A percentile compares a stretch with the other conserved stretches of the same genome.
These are phyloP conservation scores for Trichomalopsis sarcophagae DNA, from an alignment of 1,140 invertebrate genomes.

Conservation along the genomic window DNA sequence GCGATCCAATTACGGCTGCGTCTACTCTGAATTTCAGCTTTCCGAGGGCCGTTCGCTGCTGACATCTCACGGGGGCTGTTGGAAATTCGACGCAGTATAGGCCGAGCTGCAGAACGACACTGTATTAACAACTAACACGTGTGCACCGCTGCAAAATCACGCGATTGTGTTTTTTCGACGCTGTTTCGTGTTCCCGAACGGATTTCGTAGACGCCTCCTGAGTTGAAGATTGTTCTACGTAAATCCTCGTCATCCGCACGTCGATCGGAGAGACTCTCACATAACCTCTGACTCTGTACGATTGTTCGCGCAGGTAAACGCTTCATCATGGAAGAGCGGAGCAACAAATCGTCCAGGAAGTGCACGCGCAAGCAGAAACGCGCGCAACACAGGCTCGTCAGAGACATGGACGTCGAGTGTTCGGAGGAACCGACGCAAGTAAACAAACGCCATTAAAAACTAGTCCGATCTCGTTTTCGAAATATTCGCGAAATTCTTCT, in stretches of 20 bases:
- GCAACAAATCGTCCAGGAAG: conserved; percentile 60
- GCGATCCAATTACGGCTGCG: too few relatives aligned
- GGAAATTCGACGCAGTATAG: too few relatives aligned
- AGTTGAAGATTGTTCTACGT: too few relatives aligned
- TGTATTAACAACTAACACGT: neutral
- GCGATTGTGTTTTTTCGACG: neutral
- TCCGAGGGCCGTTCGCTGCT: too few relatives aligned
- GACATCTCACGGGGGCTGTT: too few relatives aligned
- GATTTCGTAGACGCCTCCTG: too few relatives aligned
- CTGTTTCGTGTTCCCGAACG: neutral
- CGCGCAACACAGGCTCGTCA: conserved; percentile 69
- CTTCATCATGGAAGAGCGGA: conserved; percentile 14
- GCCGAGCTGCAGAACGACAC: too few relatives aligned
- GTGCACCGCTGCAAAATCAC: neutral
- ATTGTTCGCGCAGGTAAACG: too few relatives aligned
- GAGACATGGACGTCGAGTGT: conserved; percentile 72
- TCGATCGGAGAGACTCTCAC: too few relatives aligned
- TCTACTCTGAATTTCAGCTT: too few relatives aligned
- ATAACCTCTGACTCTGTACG: neutral
- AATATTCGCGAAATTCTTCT: conserved; percentile 13
- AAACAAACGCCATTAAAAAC: conserved; percentile 34
- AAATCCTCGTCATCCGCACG: too few relatives aligned
- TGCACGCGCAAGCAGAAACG: conserved; percentile 71
- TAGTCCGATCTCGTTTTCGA: conserved; percentile 13
- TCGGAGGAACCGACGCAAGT: conserved; percentile 69